Percentiles rank a stretch among this genome's conserved stretches.
Evolutionary conservation across 2,797 vertebrate genomes (phyloP).

Genomic region (Steatocranus sp.): DNA sequence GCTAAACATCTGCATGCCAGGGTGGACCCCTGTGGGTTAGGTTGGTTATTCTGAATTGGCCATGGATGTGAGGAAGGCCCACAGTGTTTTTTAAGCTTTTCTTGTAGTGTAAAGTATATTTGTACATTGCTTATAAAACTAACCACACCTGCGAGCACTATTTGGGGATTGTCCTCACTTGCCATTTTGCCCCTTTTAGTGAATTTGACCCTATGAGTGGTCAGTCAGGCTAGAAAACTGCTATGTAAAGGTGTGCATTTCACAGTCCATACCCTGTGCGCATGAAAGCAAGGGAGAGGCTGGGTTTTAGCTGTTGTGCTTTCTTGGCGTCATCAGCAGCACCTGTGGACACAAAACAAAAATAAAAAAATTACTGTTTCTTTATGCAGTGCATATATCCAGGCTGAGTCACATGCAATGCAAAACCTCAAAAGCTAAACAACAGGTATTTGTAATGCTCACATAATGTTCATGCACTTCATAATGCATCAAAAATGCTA

Average conservation of each 20-base stretch:
- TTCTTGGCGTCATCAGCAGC: slow-evolving; percentile 75
- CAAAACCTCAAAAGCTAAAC: background rate
- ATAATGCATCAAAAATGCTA: background rate
- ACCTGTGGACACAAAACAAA: slow-evolving; percentile 39
- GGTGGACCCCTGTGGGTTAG: background rate
- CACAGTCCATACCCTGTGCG: slow-evolving; percentile 70
- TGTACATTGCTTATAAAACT: background rate
- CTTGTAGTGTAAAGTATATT: background rate
- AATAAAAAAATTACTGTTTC: background rate
- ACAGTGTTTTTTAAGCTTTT: background rate
- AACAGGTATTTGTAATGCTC: background rate
- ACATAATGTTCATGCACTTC: background rate
- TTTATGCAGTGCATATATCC: background rate
- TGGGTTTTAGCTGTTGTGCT: slow-evolving; percentile 72
- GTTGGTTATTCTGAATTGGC: background rate
- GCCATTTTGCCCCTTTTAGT: background rate
- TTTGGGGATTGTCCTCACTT: background rate
- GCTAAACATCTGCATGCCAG: background rate
- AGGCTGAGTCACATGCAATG: background rate
- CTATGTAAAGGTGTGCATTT: background rate
- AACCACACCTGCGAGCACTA: background rate
- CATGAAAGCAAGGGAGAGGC: slow-evolving; percentile 69
- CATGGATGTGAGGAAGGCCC: background rate
- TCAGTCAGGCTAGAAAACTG: background rate
- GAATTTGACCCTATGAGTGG: background rate